Base-by-base conservation (phyloP, 2,888 invertebrate species). In the Sinelater perroti region DNA sequence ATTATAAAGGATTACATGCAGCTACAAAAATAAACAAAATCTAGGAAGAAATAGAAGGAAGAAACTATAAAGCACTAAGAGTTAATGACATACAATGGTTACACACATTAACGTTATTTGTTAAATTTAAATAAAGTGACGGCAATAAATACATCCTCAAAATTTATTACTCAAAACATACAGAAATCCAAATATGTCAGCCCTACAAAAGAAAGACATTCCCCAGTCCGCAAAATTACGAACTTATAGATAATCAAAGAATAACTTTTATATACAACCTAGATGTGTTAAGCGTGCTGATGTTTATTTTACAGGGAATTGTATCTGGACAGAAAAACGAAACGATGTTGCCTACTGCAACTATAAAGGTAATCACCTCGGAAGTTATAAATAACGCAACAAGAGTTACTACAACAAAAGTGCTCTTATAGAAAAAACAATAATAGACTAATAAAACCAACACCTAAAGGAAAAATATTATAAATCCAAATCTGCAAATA, bases 211-310 rank as follows among this genome's bases (percentile, higher is more conserved):
- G 30, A 30, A 11, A 30, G 24, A 42, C 2, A 24, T 42, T 11
- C 10, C 24, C 3, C 24, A 42, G 14, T 42, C 18, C 38, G 20
- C 16, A 17, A 38, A 17, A 38, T 38, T 5, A 5, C 38, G 20
- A 17, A n/a, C 38, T 16, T 17, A 7, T 17, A 8, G 38, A 17
- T 20, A 17, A n/a, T 7, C 38, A 6, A 38, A 38, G 24, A 45
- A 45, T n/a, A 16, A 28, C 17, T 45, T 28, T 18, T 16, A 45
- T n/a, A 28, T 13, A 16, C 28, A 11, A 13, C 30, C 45, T 8
- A 28, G 26, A 28, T 45, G 30, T 11, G 45, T 45, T n/a, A 45
- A 45, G 17, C 31, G 45, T 17, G 45, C 45, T 3, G 45, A 17
- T 8, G 26, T 30, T 5, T 31, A 45, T 30, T 16, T 30, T 3